phyloP scores from a whole-genome alignment of 2,888 invertebrate species.

The Ophion slaviceki region DNA sequence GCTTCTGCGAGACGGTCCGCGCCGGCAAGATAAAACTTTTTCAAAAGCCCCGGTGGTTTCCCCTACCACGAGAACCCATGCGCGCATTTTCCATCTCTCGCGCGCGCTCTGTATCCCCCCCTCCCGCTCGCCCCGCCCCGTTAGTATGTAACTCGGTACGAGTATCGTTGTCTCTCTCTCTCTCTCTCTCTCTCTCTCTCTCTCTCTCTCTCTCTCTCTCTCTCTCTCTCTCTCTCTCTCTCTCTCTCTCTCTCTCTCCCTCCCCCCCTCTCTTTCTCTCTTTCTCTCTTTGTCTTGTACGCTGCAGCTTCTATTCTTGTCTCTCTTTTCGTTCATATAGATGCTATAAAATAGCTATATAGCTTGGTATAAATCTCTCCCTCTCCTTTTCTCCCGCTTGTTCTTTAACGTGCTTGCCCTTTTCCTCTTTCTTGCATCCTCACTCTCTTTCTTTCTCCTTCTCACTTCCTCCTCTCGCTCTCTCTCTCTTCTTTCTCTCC shows the following conservation, averaged over 20 bases:
- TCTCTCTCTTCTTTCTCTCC: too few relatives aligned
- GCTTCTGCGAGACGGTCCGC: slow-evolving; percentile 81
- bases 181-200: not conserved
- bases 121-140: slow-evolving; percentile 33
- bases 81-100: slow-evolving; percentile 66
- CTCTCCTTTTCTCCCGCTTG: slow-evolving; percentile 36
- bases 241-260: slow-evolving; percentile 27
- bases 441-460: not conserved
- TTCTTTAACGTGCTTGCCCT: slow-evolving; percentile 27
- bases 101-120: slow-evolving; percentile 57
- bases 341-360: too few relatives aligned
- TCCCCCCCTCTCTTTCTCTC: not conserved
- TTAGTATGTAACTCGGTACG: slow-evolving; percentile 40
- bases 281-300: not conserved
- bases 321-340: not conserved
- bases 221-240: not conserved
- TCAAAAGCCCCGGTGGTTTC: slow-evolving; percentile 80
- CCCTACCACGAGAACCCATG: slow-evolving; percentile 68
- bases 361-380: slow-evolving; percentile 14
- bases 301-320: not conserved
- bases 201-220: too few relatives aligned
- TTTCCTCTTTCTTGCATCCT: not conserved
- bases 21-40: slow-evolving; percentile 83
- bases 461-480: too few relatives aligned
- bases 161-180: slow-evolving; percentile 55